Conservation (phyloP, 2,888 invertebrate genomes). For the Metellina segmentata region DNA sequence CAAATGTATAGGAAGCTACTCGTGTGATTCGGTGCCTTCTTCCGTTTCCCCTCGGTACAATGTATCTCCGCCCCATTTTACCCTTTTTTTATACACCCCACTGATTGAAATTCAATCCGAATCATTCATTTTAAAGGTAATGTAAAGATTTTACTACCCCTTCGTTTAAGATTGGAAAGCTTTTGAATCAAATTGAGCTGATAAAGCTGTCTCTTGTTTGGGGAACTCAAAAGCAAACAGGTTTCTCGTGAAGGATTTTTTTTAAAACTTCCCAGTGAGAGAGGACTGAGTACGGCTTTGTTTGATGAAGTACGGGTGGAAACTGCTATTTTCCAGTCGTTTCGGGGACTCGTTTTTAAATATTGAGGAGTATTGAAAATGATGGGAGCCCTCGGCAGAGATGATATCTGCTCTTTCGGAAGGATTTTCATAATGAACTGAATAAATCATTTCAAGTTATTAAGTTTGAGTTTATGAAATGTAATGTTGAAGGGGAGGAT, state of each 20-base stretch:
- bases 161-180: slow-evolving; percentile 1
- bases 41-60: not conserved
- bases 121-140: slow-evolving; percentile 10
- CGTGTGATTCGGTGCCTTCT: not conserved
- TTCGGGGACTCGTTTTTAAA: not conserved
- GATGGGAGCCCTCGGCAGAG: no score
- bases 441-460: not conserved
- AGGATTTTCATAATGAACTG: not conserved
- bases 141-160: not conserved
- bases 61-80: not conserved
- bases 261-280: not conserved
- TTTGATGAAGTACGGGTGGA: not conserved
- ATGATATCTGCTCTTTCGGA: no score
- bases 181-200: slow-evolving; percentile 23
- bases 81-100: not conserved
- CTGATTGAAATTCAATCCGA: slow-evolving; percentile 20
- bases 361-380: not conserved
- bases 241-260: not conserved
- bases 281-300: not conserved
- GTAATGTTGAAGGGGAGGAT: not conserved
- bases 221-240: not conserved
- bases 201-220: slow-evolving; percentile 10
- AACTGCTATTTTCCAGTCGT: not conserved
- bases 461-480: not conserved
- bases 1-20: not conserved